Evolutionary conservation across 1,140 invertebrate genomes (phyloP), one percentile per base, ranked within the genome.

Genomic region (Macrosteles quadrilineatus): DNA sequence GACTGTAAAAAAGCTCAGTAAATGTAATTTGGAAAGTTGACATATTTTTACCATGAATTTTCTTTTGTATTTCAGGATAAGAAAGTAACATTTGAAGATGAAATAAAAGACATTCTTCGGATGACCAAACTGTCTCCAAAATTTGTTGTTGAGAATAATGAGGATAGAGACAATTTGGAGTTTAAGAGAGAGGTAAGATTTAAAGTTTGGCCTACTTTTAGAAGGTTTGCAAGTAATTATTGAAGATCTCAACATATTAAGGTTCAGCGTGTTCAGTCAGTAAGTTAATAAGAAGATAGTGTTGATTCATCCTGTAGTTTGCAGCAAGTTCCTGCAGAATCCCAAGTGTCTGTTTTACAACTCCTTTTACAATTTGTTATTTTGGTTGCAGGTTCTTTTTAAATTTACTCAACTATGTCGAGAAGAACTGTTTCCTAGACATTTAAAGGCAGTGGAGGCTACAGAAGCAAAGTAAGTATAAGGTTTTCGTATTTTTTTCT

Each of bases 391-490:
- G 55, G 27, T 59, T 11, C 23, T 59, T 14, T 14, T 14, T 29
- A 59, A 59, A 25, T 59, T 59, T n/a, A 59, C 55, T 4, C 55
- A 59, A 30, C 6, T 59, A 3, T 59, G 23, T 30, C 21, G 55
- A 29, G 55, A 59, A 29, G 55, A 59, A 59, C 25, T 59, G n/a
- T 27, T 59, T 29, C 21, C 25, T 27, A 14, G 55, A 6, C 21
- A 59, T 59, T 14, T 27, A 2, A 59, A 59, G 23, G 55, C 55
- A 11, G 55, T n/a, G 3, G 55, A 59, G 9, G 11, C n/a, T 9
- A 59, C 27, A 4, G 55, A 59, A 30, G 25, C 55, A 2, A 59
- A 59, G 55, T 59, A 59, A 59, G 55, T 59, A 11, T 6, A 59
- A 9, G 27, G 4, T 50, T 19, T 9, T 19, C n/a, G 6, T 19